Evolutionary conservation across 2,888 invertebrate genomes (phyloP).

Genomic region (Thymelicus acteon): DNA sequence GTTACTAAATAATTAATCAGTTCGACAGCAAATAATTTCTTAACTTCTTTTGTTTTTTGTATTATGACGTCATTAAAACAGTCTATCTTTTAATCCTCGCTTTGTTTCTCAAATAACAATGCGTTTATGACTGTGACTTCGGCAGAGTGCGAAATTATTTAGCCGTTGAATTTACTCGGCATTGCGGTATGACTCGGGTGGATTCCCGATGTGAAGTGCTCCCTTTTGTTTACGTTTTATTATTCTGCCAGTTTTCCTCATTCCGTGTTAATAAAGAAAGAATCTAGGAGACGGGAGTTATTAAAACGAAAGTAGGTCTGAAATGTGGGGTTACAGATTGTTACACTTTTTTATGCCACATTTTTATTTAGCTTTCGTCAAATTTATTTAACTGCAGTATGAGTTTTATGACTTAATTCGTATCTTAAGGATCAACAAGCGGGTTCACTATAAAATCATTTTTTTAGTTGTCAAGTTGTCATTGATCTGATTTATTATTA

Average conservation of each 20-base stretch:
- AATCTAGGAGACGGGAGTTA: slow-evolving; percentile 39
- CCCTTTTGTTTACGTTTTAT: slow-evolving; percentile 40
- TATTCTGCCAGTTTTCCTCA: slow-evolving; percentile 41
- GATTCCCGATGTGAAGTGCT: slow-evolving; percentile 39
- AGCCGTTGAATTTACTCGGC: slow-evolving; percentile 34
- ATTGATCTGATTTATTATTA: too few relatives aligned
- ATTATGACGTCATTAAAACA: slow-evolving; percentile 13
- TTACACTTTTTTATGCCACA: slow-evolving; percentile 23
- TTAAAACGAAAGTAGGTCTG: slow-evolving; percentile 42
- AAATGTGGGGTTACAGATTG: slow-evolving; percentile 31
- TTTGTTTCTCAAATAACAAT: slow-evolving; percentile 22
- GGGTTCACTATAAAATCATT: too few relatives aligned
- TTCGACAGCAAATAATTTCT: background rate
- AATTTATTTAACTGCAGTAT: background rate
- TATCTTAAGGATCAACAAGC: too few relatives aligned
- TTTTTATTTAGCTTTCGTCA: background rate
- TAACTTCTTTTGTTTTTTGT: background rate
- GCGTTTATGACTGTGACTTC: slow-evolving; percentile 18
- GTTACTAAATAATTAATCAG: too few relatives aligned
- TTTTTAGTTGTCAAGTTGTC: too few relatives aligned
- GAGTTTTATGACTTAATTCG: too few relatives aligned
- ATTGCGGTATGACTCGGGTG: slow-evolving; percentile 39
- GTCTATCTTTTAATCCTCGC: slow-evolving; percentile 13
- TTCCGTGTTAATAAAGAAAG: slow-evolving; percentile 42
- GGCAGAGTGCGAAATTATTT: slow-evolving; percentile 36